A percentile compares a stretch with the other conserved stretches of the same genome.
phyloP scores from a whole-genome alignment of 2,113 vertebrate genomes.

The Ageneiosus marmoratus region DNA sequence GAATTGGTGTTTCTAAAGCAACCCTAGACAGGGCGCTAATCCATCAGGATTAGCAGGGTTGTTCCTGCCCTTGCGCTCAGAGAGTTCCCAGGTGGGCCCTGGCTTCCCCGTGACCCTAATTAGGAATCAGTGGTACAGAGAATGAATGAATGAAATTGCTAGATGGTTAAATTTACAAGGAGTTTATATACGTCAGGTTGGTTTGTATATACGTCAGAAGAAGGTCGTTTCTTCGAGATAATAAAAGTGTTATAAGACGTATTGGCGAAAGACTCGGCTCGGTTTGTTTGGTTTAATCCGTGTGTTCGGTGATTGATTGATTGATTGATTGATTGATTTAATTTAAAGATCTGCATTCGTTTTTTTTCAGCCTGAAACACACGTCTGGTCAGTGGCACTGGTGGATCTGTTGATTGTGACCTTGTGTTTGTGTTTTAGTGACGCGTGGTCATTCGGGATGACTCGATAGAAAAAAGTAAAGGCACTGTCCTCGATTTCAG shows the following conservation, averaged over 20 bases:
- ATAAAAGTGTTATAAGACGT: not conserved
- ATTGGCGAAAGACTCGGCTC: conserved; percentile 25
- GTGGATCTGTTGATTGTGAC: conserved; percentile 26
- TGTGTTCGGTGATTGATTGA: conserved; percentile 40
- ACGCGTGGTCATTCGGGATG: conserved; percentile 60
- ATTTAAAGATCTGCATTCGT: conserved; percentile 12
- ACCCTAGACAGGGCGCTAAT: no score
- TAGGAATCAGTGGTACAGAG: no score
- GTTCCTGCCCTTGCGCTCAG: no score
- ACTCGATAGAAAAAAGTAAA: conserved; percentile 72
- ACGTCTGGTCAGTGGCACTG: conserved; percentile 27
- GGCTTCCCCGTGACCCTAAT: no score
- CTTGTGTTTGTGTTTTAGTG: conserved; percentile 56
- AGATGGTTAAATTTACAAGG: no score
- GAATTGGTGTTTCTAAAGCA: no score
- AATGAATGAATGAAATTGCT: no score
- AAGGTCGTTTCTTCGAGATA: no score
- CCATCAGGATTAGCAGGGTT: no score
- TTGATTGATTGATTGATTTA: conserved; percentile 15
- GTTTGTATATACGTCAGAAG: no score
- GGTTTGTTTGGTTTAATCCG: conserved; percentile 18
- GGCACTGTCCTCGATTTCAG: conserved; percentile 82
- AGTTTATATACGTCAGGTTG: no score
- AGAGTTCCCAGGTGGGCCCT: no score
- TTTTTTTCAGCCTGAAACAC: conserved; percentile 32